Base-by-base conservation (phyloP, 1,140 invertebrate genomes). In the Eumaeus atala region DNA sequence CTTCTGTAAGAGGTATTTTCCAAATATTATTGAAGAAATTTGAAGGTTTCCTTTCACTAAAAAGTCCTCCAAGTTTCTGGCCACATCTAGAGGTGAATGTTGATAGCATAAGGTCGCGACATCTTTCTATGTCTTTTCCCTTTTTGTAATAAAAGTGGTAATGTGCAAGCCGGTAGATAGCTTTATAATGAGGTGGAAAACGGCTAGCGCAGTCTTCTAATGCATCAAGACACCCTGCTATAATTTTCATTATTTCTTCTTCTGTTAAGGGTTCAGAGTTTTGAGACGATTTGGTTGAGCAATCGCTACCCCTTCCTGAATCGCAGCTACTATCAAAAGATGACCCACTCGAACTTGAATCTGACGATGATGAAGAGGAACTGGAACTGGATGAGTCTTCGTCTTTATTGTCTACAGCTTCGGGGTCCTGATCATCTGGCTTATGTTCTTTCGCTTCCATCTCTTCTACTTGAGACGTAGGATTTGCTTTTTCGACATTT, bases 1-100 rank as follows among this genome's bases (percentile, higher is more conserved):
- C 94, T 88, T 99, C 97, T 54, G 91, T 91, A 16, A 92, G 90
- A 4, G 95, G 96, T 72, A 97, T 96, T 59, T 95, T 90, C 97
- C 97, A 98, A 54, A 97, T 92, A 53, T 95, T 95, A 87, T 97
- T 96, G 70, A 98, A 98, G 67, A 98, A 96, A 79, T 98, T 97
- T 9, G 89, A 92, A 35, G 88, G 89, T 84, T 94, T 97, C 52
- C 95, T 90, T 53, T 97, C 95, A 48, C 90, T 90, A 80, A 98
- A 98, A 3, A 98, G 85, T 11, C 96, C 96, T 62, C 90, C 90
- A 61, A 95, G 90, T 53, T 90, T 90, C 62, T 89, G 88, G n/a
- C 89, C 90, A 17, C 89, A 83, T 54, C 90, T 89, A 36, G 91
- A 91, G 55, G 85, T 89, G 61, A 93, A 92, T 42, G 89, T 91